phyloP scores from a whole-genome alignment of 2,797 vertebrate species.

The Acanthurus lineatus region DNA sequence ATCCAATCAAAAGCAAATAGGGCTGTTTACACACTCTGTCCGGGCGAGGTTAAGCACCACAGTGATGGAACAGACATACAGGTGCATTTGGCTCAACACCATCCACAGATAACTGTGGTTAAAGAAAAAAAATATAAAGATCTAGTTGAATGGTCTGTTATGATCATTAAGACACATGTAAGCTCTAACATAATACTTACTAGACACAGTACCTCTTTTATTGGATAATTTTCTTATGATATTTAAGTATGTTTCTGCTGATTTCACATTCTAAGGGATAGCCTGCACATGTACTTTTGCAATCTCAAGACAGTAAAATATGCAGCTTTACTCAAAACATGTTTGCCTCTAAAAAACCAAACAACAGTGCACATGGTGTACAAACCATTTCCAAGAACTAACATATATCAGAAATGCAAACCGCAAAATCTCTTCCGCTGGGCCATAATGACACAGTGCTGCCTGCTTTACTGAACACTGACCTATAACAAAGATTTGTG shows the following conservation, averaged over 20 bases:
- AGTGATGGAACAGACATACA: background rate
- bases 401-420: constrained; percentile 31
- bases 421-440: constrained; percentile 6
- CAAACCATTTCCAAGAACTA: constrained; percentile 33
- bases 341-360: constrained; percentile 20
- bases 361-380: constrained; percentile 11
- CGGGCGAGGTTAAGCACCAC: background rate
- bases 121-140: background rate
- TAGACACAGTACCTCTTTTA: background rate
- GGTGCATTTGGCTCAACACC: background rate
- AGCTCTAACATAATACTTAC: background rate
- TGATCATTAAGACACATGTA: background rate
- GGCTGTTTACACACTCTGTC: background rate
- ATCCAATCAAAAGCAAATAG: background rate
- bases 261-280: background rate
- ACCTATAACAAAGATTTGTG: constrained; percentile 17
- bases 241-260: background rate
- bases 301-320: constrained; percentile 8
- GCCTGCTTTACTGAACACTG: constrained; percentile 24
- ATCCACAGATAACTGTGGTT: background rate
- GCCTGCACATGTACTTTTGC: background rate
- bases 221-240: background rate
- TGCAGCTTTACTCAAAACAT: constrained; percentile 11
- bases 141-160: background rate
- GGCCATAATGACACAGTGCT: constrained; percentile 24